A percentile compares a stretch with the other conserved stretches of the same genome.
Conservation (phyloP, 2,888 invertebrate species). For the Harpalus rufipes region DNA sequence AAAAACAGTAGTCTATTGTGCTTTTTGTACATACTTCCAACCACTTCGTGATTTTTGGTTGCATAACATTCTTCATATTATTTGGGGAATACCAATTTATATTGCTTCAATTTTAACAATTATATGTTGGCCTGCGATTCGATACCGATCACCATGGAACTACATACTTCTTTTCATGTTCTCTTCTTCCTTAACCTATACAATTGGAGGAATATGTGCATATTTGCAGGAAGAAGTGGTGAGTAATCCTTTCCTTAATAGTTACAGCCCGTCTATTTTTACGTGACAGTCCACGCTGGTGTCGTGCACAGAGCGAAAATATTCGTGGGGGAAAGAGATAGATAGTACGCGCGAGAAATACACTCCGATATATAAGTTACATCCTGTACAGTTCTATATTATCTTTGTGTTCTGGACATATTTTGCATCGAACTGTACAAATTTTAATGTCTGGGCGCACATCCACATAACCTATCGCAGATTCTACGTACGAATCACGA, state of each 20-base stretch:
- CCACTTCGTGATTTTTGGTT: slow-evolving; percentile 15
- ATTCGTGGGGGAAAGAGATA: too few relatives aligned
- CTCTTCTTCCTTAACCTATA: slow-evolving; percentile 24
- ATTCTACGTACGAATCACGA: too few relatives aligned
- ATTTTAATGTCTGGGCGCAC: too few relatives aligned
- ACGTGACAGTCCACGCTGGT: too few relatives aligned
- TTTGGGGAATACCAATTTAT: slow-evolving; percentile 31
- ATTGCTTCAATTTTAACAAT: slow-evolving; percentile 7
- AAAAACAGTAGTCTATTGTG: slow-evolving; percentile 6
- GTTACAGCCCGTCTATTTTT: too few relatives aligned
- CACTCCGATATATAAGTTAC: too few relatives aligned
- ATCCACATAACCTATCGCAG: too few relatives aligned
- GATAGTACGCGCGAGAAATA: too few relatives aligned
- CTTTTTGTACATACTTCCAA: slow-evolving; percentile 17
- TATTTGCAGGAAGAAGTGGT: neutral
- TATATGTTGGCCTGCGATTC: neutral
- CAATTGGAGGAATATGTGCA: slow-evolving; percentile 25
- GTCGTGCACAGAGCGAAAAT: too few relatives aligned
- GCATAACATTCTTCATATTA: neutral
- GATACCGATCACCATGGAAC: slow-evolving; percentile 21
- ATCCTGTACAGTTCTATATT: too few relatives aligned
- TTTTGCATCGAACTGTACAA: too few relatives aligned
- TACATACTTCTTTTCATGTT: slow-evolving; percentile 25
- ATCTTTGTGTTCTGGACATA: too few relatives aligned
- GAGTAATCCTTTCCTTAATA: neutral